Conservation (phyloP, 2,113 vertebrate species). For the Hassar affinis region DNA sequence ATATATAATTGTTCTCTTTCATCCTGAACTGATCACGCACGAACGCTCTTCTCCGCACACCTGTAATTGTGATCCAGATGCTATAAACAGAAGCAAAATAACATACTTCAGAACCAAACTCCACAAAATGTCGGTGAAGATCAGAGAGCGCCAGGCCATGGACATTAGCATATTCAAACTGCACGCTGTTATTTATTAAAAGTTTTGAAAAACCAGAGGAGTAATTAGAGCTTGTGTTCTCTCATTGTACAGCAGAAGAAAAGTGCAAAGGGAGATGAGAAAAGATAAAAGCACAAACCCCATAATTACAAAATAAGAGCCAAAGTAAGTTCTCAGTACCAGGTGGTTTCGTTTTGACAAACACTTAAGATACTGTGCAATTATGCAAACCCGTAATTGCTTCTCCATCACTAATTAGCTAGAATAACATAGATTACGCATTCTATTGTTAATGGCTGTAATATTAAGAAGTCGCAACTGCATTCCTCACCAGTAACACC, state of each 20-base stretch:
- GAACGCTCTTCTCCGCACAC: conserved; percentile 1
- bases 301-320: conserved; percentile 58
- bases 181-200: conserved; percentile 45
- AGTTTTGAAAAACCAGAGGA: conserved; percentile 32
- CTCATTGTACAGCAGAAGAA: conserved; percentile 38
- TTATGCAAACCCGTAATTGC: conserved; percentile 60
- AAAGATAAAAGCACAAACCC: conserved; percentile 45
- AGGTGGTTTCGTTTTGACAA: conserved; percentile 59
- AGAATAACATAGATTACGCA: conserved; percentile 29
- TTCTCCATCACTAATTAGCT: conserved; percentile 50
- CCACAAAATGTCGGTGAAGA: conserved; percentile 27
- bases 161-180: conserved; percentile 24
- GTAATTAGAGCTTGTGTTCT: conserved; percentile 35
- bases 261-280: conserved; percentile 26
- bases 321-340: conserved; percentile 51
- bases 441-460: conserved; percentile 48
- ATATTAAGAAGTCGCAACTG: conserved; percentile 52
- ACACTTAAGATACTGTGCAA: conserved; percentile 59
- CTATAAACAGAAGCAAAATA: conserved; percentile 36
- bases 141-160: conserved; percentile 7
- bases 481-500: conserved; percentile 23
- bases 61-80: conserved; percentile 24
- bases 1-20: conserved; percentile 5
- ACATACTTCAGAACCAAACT: conserved; percentile 19
- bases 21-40: neutral